Evolutionary conservation across 2,888 invertebrate species (phyloP), one percentile per base, ranked within the genome.

Genomic region (Eumerus sabulonum): DNA sequence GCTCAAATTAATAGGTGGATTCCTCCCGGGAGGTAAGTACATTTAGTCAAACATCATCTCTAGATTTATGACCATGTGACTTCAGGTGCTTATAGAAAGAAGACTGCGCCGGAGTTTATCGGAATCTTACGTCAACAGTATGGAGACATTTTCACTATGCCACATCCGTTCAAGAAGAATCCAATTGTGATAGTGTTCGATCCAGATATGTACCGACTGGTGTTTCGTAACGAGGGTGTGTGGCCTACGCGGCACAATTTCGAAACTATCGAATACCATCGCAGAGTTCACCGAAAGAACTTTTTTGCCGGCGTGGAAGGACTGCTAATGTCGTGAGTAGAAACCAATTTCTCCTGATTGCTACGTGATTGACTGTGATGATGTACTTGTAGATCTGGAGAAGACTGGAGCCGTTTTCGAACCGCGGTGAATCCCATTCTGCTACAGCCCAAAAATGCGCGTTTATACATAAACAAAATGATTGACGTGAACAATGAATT

Each of bases 351-450:
- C 35, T 0, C 16, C 5, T 13, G 5, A 18, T 18, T 0, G 18
- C 9, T 4, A 7, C 7, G 9, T n/a, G 17, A 4, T 16, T 36
- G 4, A 27, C 27, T 16, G 3, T 14, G 4, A 12, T 11, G n/a
- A n/a, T n/a, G n/a, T n/a, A n/a, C n/a, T 7, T 40, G 1, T 9
- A 44, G 44, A 12, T 17, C 16, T 7, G 14, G 12, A 14, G 27
- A 17, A 7, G 1, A 11, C 7, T 35, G 19, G 40, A 11, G 53
- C 12, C 35, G 18, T 9, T 17, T 53, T 5, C 90, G 93, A 36
- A 91, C 91, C 0, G 92, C 91, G 76, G 92, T 93, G 0, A 93
- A 93, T 86, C 92, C 92, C 71, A 90, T 92, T 45, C 88, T 93
- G 87, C 86, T 93, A 85, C 90, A 92, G 82, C 92, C 92, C 0